A percentile compares a stretch with the other conserved stretches of the same genome.
Conservation (phyloP, 1,140 invertebrate species). For the Magallana gigas region DNA sequence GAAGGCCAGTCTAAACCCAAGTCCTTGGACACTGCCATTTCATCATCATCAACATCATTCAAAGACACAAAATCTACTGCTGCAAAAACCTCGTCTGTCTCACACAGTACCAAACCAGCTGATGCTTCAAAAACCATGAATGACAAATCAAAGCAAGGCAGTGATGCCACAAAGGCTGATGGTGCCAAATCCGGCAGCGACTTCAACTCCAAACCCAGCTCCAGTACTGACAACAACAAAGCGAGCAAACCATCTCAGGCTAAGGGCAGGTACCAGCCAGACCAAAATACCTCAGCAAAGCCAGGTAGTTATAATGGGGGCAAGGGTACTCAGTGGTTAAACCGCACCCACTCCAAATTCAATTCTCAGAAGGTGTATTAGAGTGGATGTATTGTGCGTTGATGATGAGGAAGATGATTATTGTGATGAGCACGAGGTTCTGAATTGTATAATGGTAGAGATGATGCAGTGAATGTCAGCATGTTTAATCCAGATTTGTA, state of each 20-base stretch:
- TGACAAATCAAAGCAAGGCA: conserved; percentile 16
- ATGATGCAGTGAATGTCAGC: background rate
- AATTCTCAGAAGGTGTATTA: conserved; percentile 39
- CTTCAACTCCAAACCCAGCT: background rate
- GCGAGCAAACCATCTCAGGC: conserved; percentile 14
- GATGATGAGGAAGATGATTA: background rate
- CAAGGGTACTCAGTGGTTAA: conserved; percentile 25
- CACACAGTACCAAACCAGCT: background rate
- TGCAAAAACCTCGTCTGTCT: background rate
- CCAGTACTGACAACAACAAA: background rate
- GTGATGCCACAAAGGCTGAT: background rate
- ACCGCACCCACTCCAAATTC: background rate
- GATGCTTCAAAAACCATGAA: background rate
- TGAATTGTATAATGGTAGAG: background rate
- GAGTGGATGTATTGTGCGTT: background rate
- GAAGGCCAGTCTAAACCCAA: conserved; percentile 1
- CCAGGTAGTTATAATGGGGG: conserved; percentile 32
- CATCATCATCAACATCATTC: background rate
- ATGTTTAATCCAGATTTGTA: background rate
- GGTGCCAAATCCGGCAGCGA: background rate
- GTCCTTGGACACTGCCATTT: background rate
- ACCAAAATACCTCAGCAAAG: conserved; percentile 36
- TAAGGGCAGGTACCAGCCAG: conserved; percentile 42
- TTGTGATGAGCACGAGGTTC: background rate
- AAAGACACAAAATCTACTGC: conserved; percentile 8